These are phyloP conservation scores for Dendrocincla tyrannina DNA, from an alignment of 2,797 vertebrate genomes.

Conservation along the genomic window DNA sequence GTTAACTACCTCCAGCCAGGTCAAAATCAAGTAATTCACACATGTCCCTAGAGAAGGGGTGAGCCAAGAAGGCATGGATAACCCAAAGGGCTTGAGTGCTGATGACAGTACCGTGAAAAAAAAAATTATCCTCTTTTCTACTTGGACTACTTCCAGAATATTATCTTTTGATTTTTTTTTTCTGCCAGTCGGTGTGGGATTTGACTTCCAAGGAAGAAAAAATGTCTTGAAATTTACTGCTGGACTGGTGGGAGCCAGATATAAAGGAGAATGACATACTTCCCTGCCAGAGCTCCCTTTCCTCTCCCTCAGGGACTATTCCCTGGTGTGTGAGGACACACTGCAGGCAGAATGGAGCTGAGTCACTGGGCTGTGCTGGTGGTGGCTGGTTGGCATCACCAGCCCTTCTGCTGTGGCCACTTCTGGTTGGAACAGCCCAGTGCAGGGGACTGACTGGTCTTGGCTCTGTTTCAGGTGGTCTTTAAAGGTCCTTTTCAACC, in stretches of 20 bases:
- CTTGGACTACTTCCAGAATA: background rate
- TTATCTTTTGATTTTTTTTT: background rate
- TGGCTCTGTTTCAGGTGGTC: background rate
- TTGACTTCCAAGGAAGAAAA: background rate
- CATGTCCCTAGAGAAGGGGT: rapidly evolving
- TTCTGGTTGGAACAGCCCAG: background rate
- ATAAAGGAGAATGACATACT: background rate
- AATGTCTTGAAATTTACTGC: background rate
- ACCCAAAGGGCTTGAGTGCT: background rate
- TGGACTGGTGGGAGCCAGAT: background rate
- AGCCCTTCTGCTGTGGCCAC: background rate
- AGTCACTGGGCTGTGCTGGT: background rate
- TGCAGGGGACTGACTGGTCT: background rate
- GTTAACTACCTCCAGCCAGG: conserved; percentile 24
- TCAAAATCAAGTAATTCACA: background rate
- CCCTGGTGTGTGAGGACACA: background rate
- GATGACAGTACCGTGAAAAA: background rate
- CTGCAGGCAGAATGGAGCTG: background rate
- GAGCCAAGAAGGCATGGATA: background rate
- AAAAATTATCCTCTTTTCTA: background rate
- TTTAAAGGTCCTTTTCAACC: background rate
- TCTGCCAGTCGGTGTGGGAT: background rate
- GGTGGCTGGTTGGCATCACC: background rate
- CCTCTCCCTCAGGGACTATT: background rate
- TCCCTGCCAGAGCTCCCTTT: background rate